A percentile compares a stretch with the other conserved stretches of the same genome.
Evolutionary conservation across 2,113 vertebrate genomes (phyloP).

Genomic region (Ictalurus furcatus): DNA sequence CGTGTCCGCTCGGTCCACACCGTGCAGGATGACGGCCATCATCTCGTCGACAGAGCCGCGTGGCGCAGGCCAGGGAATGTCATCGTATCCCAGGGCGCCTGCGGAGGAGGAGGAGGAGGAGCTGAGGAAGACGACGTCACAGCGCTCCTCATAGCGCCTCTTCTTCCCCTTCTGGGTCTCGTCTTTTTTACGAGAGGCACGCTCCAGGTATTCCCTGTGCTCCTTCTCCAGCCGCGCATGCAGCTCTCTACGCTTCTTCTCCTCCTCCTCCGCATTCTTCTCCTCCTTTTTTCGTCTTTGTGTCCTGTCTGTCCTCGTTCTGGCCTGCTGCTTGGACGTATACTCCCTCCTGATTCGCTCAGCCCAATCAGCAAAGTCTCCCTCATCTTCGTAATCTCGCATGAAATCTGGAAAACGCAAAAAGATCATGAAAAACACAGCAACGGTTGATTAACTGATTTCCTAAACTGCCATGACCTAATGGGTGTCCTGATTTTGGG

Average conservation of each 20-base stretch:
- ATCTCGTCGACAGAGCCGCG: constrained; percentile 78
- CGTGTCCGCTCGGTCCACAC: constrained; percentile 70
- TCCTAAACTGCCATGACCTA: neutral
- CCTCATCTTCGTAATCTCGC: constrained; percentile 68
- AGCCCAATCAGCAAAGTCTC: constrained; percentile 82
- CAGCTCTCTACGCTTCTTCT: neutral
- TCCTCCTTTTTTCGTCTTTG: constrained; percentile 57
- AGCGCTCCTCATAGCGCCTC: constrained; percentile 66
- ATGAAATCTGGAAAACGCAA: constrained; percentile 67
- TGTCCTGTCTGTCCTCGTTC: constrained; percentile 57
- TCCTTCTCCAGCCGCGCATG: constrained; percentile 55
- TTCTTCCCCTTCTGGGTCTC: constrained; percentile 65
- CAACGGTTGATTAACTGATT: neutral
- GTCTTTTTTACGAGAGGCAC: constrained; percentile 69
- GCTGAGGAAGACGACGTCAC: constrained; percentile 59
- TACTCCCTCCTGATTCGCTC: constrained; percentile 81
- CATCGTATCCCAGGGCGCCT: constrained; percentile 70
- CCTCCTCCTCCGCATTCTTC: constrained; percentile 48
- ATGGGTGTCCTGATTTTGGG: neutral
- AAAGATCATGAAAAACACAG: neutral
- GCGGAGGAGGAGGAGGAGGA: constrained; percentile 14
- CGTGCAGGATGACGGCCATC: constrained; percentile 79
- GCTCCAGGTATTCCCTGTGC: constrained; percentile 71
- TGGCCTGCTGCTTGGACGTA: constrained; percentile 65
- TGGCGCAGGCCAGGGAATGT: constrained; percentile 84